These are phyloP conservation scores for Sacculina carcini DNA, from an alignment of 2,888 invertebrate species.

Conservation along the genomic window DNA sequence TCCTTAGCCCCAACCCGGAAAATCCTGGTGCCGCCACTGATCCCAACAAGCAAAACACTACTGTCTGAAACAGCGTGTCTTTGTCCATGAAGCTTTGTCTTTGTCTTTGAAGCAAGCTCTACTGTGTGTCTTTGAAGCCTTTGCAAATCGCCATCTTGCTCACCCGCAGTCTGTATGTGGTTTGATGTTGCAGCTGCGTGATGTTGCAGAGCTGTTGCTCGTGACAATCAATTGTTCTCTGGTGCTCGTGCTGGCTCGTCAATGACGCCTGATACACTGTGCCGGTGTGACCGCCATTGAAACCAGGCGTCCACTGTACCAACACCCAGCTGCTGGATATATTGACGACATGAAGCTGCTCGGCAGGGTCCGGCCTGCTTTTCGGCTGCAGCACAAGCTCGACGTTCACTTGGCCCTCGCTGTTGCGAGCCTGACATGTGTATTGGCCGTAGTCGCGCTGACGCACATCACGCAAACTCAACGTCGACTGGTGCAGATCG, in stretches of 20 bases:
- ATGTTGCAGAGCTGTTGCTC: slow-evolving; percentile 67
- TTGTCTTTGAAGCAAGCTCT: not conserved
- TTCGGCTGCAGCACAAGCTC: slow-evolving; percentile 51
- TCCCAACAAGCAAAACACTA: no score
- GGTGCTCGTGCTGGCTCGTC: slow-evolving; percentile 25
- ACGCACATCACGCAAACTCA: slow-evolving; percentile 46
- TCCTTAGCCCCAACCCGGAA: no score
- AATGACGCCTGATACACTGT: not conserved
- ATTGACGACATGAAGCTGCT: slow-evolving; percentile 38
- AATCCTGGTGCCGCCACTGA: no score
- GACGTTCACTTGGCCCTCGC: slow-evolving; percentile 35
- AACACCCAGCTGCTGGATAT: slow-evolving; percentile 53
- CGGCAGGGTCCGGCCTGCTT: slow-evolving; percentile 61
- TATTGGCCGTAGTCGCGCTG: slow-evolving; percentile 64
- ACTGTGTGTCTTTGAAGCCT: no score
- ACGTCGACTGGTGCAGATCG: slow-evolving; percentile 23
- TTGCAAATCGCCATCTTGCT: no score
- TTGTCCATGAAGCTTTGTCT: no score
- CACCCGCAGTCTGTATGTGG: slow-evolving; percentile 28
- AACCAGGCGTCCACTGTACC: slow-evolving; percentile 62
- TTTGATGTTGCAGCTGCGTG: slow-evolving; percentile 56
- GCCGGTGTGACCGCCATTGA: slow-evolving; percentile 51
- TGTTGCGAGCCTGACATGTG: slow-evolving; percentile 69
- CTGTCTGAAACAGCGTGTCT: no score
- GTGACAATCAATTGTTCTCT: slow-evolving; percentile 53